Conservation (phyloP, 2,797 vertebrate species). For the Jordanella pulchra region DNA sequence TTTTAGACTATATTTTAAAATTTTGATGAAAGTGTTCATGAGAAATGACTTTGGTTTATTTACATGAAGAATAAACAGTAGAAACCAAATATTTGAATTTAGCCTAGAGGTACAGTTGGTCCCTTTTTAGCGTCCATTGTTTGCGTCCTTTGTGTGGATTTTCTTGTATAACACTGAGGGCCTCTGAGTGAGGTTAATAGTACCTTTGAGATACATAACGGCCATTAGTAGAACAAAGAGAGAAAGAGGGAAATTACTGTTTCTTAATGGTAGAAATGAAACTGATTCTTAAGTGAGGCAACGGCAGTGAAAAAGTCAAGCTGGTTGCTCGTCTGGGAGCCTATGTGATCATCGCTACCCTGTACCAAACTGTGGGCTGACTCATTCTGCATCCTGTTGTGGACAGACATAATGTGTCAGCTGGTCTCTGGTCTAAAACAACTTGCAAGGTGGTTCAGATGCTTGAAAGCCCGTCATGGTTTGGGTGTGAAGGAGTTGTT, state of each 20-base stretch:
- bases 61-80: background rate
- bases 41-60: background rate
- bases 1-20: background rate
- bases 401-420: conserved; percentile 29
- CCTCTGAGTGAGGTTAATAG: conserved; percentile 7
- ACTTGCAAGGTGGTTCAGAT: background rate
- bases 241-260: background rate
- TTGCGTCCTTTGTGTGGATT: conserved; percentile 4
- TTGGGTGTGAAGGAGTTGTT: background rate
- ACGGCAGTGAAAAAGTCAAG: background rate
- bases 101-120: background rate
- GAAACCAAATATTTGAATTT: conserved; percentile 5
- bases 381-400: conserved; percentile 44
- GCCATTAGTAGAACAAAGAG: too few species aligned
- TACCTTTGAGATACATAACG: background rate
- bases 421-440: conserved; percentile 31
- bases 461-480: conserved; percentile 24
- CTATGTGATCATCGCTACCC: conserved; percentile 21
- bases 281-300: background rate
- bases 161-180: background rate
- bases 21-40: background rate
- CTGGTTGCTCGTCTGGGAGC: background rate
- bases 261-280: background rate
- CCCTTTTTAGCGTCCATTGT: background rate
- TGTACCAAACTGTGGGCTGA: conserved; percentile 28